Base-by-base conservation (phyloP, 2,797 vertebrate species). In the Pogonophryne albipinna region DNA sequence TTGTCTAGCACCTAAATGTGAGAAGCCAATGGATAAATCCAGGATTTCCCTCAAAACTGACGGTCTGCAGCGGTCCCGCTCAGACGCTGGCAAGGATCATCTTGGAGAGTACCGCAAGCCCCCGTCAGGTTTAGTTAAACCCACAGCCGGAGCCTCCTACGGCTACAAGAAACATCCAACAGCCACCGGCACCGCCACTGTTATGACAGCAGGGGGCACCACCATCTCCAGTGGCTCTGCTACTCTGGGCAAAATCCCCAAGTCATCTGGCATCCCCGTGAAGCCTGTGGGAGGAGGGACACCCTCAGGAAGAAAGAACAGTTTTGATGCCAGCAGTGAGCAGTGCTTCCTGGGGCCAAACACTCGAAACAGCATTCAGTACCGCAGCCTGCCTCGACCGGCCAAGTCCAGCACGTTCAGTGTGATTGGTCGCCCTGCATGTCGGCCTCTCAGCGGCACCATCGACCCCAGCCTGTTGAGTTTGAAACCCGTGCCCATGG, bases 351-450 rank as follows among this genome's bases (percentile, higher is more conserved):
- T 99, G 66, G 96, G 97, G 0, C 95, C 97, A 0, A 96, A 94
- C 0, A 95, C 96, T 73, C 95, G 98, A 5, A 95, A 96, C 81
- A 98, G 97, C 91, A 96, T 99, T 85, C 98, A 99, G 87, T 99
- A 99, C 89, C 97, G 98, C 80, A 99, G 98, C 91, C 94, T 99
- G 76, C 98, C 98, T 3, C 96, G 98, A 2, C 98, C 98, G 0
- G 98, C 98, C 89, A 99, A 99, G 84, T 98, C 98, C 20, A 98
- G 97, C 85, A 94, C 97, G 13, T 96, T 99, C 94, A 99, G 96
- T 0, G 96, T 99, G 82, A 98, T 97, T 0, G 96, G 98, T 2
- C 96, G 97, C 1, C 84, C 93, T 0, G 49, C 94, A 0, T 85
- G 88, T 7, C 95, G 97, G 0, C 97, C 97, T 0, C 91, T 97